phyloP scores from a whole-genome alignment of 2,797 vertebrate genomes.

The Remorina albescens region DNA sequence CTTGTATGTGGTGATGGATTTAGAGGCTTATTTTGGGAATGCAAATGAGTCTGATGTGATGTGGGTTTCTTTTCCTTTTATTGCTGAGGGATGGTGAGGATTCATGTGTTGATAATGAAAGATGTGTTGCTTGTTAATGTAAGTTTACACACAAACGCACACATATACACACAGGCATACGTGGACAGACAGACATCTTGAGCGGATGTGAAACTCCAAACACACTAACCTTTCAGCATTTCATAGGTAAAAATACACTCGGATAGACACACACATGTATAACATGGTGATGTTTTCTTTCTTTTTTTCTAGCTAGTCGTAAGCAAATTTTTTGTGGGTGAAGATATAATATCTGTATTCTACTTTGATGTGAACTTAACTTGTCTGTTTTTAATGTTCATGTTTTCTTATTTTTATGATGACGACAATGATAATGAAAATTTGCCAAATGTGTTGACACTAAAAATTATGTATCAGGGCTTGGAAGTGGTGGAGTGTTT shows the following conservation, averaged over 20 bases:
- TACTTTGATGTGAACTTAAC: constrained; percentile 81
- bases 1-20: constrained; percentile 67
- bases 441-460: constrained; percentile 80
- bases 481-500: constrained; percentile 63
- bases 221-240: constrained; percentile 36
- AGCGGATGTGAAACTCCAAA: constrained; percentile 30
- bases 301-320: constrained; percentile 75
- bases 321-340: constrained; percentile 78
- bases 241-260: constrained; percentile 20
- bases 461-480: constrained; percentile 64
- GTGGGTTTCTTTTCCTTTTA: constrained; percentile 50
- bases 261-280: constrained; percentile 52
- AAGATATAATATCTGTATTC: constrained; percentile 79
- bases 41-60: constrained; percentile 67
- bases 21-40: constrained; percentile 74
- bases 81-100: constrained; percentile 34
- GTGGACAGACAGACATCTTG: constrained; percentile 13
- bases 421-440: constrained; percentile 57
- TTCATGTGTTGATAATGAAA: constrained; percentile 85
- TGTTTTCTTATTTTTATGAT: constrained; percentile 74
- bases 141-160: constrained; percentile 51
- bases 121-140: constrained; percentile 87
- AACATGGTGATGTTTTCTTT: constrained; percentile 76
- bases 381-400: constrained; percentile 80
- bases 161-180: constrained; percentile 18